These are phyloP conservation scores for Tyria jacobaeae DNA, from an alignment of 2,888 invertebrate species.

Conservation along the genomic window DNA sequence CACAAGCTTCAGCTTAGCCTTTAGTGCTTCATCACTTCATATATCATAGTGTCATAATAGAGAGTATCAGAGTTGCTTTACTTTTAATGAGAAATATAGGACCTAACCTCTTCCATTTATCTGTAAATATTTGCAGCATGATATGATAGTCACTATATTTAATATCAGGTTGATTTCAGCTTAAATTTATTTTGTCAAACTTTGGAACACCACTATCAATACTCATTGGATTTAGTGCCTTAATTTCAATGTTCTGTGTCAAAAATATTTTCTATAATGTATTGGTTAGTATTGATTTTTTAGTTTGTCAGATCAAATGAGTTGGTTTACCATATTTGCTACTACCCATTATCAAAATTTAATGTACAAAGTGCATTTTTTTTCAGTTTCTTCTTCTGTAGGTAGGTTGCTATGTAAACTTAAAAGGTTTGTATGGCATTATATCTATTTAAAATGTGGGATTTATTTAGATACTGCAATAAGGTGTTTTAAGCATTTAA, in stretches of 20 bases:
- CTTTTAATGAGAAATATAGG: not conserved
- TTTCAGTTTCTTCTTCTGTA: no score
- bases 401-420: no score
- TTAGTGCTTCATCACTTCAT: slow-evolving; percentile 41
- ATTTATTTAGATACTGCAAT: no score
- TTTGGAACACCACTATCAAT: not conserved
- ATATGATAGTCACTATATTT: not conserved
- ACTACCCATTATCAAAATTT: not conserved
- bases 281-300: not conserved
- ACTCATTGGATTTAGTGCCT: no score
- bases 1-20: slow-evolving; percentile 41
- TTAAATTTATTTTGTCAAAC: not conserved
- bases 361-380: no score
- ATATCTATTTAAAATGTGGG: no score
- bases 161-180: not conserved
- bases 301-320: not conserved
- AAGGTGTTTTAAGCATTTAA: no score
- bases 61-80: slow-evolving; percentile 21
- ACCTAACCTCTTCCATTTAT: not conserved
- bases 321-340: not conserved
- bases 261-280: not conserved
- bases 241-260: no score
- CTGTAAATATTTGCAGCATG: slow-evolving; percentile 5
- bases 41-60: slow-evolving; percentile 26
- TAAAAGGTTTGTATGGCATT: no score